Percentiles rank a stretch among this genome's conserved stretches.
Conservation (phyloP, 2,797 vertebrate genomes). For the Peromyscus aztecus region DNA sequence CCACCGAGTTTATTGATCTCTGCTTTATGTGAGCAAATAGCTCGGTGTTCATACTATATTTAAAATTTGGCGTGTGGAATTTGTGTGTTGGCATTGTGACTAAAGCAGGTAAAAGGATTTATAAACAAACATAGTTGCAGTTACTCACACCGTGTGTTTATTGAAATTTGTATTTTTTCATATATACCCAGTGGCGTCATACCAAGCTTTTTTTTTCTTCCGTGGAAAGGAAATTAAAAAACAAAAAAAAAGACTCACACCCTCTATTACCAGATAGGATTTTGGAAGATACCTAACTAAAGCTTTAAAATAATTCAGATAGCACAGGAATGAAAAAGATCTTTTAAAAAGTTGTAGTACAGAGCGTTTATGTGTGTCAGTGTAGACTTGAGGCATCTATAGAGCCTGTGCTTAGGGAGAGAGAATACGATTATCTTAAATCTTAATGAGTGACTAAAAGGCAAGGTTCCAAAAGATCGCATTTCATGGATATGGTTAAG, state of each 20-base stretch:
- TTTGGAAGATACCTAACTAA: conserved; percentile 38
- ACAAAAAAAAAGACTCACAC: background rate
- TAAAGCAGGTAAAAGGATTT: conserved; percentile 11
- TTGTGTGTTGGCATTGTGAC: conserved; percentile 18
- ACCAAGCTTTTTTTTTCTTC: conserved; percentile 14
- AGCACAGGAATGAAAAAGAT: background rate
- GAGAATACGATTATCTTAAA: background rate
- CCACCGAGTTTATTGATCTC: background rate
- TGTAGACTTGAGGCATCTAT: background rate
- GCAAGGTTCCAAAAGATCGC: background rate
- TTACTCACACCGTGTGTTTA: background rate
- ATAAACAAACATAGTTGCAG: conserved; percentile 1
- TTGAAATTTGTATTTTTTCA: conserved; percentile 65
- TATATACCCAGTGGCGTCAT: background rate
- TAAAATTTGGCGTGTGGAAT: background rate
- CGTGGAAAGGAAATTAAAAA: background rate
- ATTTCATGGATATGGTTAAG: background rate
- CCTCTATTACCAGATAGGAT: conserved; percentile 32
- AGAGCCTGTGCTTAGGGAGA: background rate
- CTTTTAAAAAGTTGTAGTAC: conserved; percentile 3
- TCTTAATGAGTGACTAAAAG: conserved; percentile 35
- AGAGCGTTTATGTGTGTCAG: background rate
- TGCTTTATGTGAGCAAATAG: conserved; percentile 14
- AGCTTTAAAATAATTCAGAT: background rate
- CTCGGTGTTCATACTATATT: background rate